Evolutionary conservation across 2,797 vertebrate species (phyloP).

Genomic region (Aeoliscus strigatus): DNA sequence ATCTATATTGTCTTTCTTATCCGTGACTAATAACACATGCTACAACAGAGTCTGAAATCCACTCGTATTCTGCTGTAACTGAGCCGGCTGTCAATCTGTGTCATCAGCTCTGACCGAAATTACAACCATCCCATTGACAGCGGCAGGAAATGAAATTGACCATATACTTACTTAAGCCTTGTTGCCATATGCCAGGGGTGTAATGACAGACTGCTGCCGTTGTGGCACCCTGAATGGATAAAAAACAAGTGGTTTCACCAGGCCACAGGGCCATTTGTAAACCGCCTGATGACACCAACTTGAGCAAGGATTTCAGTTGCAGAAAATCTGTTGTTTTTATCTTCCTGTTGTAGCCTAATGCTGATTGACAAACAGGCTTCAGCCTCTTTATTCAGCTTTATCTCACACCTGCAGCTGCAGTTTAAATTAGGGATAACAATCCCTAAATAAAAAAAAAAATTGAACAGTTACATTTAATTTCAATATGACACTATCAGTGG

Average conservation of each 20-base stretch:
- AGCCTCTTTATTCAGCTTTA: conserved; percentile 10
- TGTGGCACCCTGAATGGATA: conserved; percentile 29
- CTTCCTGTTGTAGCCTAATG: too few species aligned
- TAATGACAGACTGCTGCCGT: conserved; percentile 47
- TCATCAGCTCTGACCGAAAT: conserved; percentile 28
- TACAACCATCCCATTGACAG: conserved; percentile 22
- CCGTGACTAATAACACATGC: too few species aligned
- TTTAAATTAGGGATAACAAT: too few species aligned
- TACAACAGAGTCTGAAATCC: conserved; percentile 17
- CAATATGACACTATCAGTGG: too few species aligned
- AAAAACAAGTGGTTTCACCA: conserved; percentile 40
- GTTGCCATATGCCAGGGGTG: conserved; percentile 48
- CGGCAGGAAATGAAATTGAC: conserved; percentile 56
- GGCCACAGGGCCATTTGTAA: conserved; percentile 39
- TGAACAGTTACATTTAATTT: too few species aligned
- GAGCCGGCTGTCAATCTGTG: conserved; percentile 39
- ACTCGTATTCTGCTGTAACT: conserved; percentile 21
- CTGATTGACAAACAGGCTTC: conserved; percentile 9
- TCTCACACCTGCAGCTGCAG: background rate
- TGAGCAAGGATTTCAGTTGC: conserved; percentile 2
- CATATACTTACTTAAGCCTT: conserved; percentile 53
- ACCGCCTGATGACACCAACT: conserved; percentile 32
- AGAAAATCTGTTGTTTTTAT: background rate
- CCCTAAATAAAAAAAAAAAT: too few species aligned
- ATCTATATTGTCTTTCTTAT: background rate